Evolutionary conservation across 2,888 invertebrate species (phyloP), one percentile per base, ranked within the genome.

Genomic region (Pristionchus arcanus): DNA sequence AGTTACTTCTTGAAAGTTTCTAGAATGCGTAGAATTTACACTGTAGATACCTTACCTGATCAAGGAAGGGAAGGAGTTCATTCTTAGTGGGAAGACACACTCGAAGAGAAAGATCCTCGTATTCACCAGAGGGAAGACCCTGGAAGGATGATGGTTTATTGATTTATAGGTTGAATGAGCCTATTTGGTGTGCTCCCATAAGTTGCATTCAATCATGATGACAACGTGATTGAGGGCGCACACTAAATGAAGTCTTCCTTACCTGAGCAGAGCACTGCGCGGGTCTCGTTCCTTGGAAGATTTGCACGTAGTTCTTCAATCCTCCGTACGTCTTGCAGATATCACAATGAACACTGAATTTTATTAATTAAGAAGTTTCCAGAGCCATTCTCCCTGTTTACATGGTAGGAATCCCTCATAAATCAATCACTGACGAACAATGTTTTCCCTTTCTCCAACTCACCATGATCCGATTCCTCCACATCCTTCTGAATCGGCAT

Each of bases 381-480:
- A 13, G 15, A 34, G 4, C 42, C 9, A 49, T 49, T 9, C 11
- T 9, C 42, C 9, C 37, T 21, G 7, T 77, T 16, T 21, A 59
- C 59, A 5, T 71, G 15, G 16, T 34, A 21, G 16, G 34, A 71
- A 13, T 34, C 13, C 28, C 66, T 66, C 21, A n/a, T 77, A 77
- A 21, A 42, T 21, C 15, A 21, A 42, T 21, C 15, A 11, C n/a
- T 77, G 2, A 4, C 55, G 21, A 42, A 55, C 28, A 53, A 1
- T 31, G n/a, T 77, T 49, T 2, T 37, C 42, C 9, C 4, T 49
- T 49, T 49, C 42, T 7, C 13, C 71, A 31, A 77, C 90, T 90
- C 55, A 94, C 94, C 94, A 94, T 13, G 94, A 94, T 90, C 94
- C 94, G 59, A 94, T 94, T 71, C 94, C 94, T 71, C 94, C 94